Percentiles rank a stretch among this genome's conserved stretches.
These are phyloP conservation scores for Margaritifera margaritifera DNA, from an alignment of 2,888 invertebrate genomes.

Conservation along the genomic window DNA sequence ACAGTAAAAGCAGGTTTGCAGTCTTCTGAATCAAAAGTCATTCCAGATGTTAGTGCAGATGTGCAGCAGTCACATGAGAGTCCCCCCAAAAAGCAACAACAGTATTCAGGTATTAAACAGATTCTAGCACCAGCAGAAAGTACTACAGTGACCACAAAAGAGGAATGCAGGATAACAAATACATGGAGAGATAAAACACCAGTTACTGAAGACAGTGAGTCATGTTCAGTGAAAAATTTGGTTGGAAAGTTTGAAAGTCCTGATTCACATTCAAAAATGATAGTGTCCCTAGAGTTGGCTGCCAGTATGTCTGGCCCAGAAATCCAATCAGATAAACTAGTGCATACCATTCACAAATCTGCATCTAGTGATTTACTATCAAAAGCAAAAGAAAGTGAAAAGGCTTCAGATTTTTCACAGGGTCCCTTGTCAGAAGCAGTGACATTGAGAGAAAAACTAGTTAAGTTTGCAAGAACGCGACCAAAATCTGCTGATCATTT, in stretches of 20 bases:
- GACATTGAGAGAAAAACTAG: neutral
- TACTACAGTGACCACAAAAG: too few species aligned
- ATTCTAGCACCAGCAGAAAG: too few species aligned
- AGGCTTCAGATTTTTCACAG: conserved; percentile 4
- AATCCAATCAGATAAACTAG: neutral
- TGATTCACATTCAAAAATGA: conserved; percentile 13
- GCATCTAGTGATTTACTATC: too few species aligned
- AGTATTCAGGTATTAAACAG: too few species aligned
- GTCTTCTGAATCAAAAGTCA: conserved; percentile 2
- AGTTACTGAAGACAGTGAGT: conserved; percentile 6
- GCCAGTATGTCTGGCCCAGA: neutral
- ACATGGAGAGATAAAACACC: too few species aligned
- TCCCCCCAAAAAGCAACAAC: too few species aligned
- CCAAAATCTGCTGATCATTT: conserved; percentile 23
- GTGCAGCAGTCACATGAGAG: conserved; percentile 1
- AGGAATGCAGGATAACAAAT: too few species aligned
- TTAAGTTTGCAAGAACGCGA: neutral
- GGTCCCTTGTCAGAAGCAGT: neutral
- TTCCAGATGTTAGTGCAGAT: neutral
- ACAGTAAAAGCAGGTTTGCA: too few species aligned
- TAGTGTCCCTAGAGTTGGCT: conserved; percentile 9
- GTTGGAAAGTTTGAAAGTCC: conserved; percentile 48
- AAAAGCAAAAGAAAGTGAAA: conserved; percentile 2
- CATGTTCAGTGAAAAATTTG: conserved; percentile 44
- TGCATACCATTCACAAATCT: neutral